These are phyloP conservation scores for Mythimna ferrago DNA, from an alignment of 2,888 invertebrate species.

Conservation along the genomic window DNA sequence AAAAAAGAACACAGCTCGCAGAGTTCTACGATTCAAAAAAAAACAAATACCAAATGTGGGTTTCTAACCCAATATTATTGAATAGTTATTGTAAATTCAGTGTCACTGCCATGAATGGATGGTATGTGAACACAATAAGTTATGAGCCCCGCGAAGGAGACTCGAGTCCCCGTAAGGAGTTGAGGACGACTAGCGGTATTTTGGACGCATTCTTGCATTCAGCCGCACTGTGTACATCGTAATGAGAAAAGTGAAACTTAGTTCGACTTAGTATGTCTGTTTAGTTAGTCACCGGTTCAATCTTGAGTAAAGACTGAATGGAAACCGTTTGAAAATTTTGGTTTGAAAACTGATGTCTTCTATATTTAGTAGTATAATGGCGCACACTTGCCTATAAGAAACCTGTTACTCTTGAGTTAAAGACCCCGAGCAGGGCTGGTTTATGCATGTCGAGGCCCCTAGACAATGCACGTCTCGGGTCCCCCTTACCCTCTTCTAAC, in stretches of 20 bases:
- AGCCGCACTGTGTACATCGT: constrained; percentile 40
- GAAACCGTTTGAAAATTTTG: neutral
- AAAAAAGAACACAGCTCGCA: too few relatives aligned
- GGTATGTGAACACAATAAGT: constrained; percentile 60
- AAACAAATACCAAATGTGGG: constrained; percentile 41
- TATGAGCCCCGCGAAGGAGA: constrained; percentile 61
- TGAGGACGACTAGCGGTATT: constrained; percentile 76
- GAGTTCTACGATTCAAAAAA: constrained; percentile 1
- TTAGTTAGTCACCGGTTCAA: constrained; percentile 25
- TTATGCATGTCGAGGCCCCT: too few relatives aligned
- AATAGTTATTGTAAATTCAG: constrained; percentile 41
- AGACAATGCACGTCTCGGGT: too few relatives aligned
- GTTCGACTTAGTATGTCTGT: neutral
- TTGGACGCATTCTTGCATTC: constrained; percentile 72
- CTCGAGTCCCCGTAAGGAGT: constrained; percentile 64
- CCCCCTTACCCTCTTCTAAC: too few relatives aligned
- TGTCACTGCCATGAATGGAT: constrained; percentile 53
- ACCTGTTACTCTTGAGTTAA: too few relatives aligned
- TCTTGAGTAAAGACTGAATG: constrained; percentile 20
- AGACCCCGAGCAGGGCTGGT: too few relatives aligned
- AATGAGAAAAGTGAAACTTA: constrained; percentile 54
- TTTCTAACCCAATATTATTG: constrained; percentile 47
- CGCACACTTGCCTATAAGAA: too few relatives aligned
- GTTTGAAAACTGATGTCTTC: too few relatives aligned
- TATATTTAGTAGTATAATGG: too few relatives aligned